Base-by-base conservation (phyloP, 2,888 invertebrate species). In the Orthosia cruda region DNA sequence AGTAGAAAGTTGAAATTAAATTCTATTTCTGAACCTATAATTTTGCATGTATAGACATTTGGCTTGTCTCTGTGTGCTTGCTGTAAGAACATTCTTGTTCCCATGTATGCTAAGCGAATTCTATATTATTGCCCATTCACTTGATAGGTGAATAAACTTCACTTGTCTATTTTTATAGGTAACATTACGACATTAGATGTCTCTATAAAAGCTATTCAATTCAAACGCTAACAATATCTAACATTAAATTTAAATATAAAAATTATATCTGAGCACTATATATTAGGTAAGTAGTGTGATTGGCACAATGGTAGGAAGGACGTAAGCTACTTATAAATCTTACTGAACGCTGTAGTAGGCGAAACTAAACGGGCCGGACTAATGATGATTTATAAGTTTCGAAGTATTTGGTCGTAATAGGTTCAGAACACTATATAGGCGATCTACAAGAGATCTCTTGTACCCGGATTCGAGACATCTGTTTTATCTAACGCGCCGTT, bases 381-480 rank as follows among this genome's bases (percentile, higher is more conserved):
- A 7, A 86, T 77, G 59, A 72, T 80, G 71, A 81, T 81, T 75
- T 79, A 81, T 76, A 80, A 70, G 67, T 57, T 74, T 65, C 16
- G 47, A 72, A 70, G 81, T 59, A 76, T 77, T 74, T 67, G 63
- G 18, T 64, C 57, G 58, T 79, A 83, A 63, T 75, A 71, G 59
- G 71, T 58, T 71, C 71, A 73, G 76, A 74, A 57, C 77, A 59
- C 55, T 70, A 83, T 81, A 80, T 86, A 87, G 77, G 83, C 84
- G 83, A 82, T 84, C 81, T 86, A 84, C 71, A 73, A 74, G 54
- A 77, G 67, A 90, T 87, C 74, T 85, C 71, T 83, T 84, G 76
- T 84, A 88, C 83, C 88, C 90, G 86, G 91, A 92, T 92, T 90
- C 86, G 77, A 91, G 66, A 91, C 95, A 95, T 94, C 93, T 95